Conservation (phyloP, 2,888 invertebrate genomes). For the Sthenelais limicola region DNA sequence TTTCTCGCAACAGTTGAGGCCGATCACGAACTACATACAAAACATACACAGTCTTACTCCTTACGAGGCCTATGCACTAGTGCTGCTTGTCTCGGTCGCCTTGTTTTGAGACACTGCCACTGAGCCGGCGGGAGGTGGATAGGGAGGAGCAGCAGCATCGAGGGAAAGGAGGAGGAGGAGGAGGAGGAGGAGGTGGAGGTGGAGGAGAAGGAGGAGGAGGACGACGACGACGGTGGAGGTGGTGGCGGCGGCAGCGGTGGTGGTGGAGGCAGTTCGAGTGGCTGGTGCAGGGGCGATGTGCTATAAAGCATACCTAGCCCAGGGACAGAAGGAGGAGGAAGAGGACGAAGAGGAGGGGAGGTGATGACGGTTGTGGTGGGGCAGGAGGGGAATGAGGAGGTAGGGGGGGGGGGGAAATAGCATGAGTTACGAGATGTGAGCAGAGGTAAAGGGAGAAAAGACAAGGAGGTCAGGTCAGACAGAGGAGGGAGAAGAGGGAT, state of each 20-base stretch:
- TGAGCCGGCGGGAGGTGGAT: conserved; percentile 22
- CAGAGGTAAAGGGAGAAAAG: conserved; percentile 8
- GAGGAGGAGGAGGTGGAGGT: conserved; percentile 5
- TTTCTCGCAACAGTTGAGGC: too few species aligned
- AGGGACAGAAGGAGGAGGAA: conserved; percentile 24
- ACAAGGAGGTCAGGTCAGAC: background rate
- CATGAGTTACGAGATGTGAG: conserved; percentile 9
- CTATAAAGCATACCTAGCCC: background rate
- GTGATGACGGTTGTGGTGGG: conserved; percentile 24
- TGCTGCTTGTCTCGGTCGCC: too few species aligned
- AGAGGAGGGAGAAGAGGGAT: background rate
- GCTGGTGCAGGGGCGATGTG: background rate
- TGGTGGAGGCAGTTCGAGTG: background rate
- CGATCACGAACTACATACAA: too few species aligned
- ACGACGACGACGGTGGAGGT: conserved; percentile 24
- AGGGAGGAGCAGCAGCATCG: conserved; percentile 28
- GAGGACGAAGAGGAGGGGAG: conserved; percentile 31
- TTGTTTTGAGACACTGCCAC: too few species aligned
- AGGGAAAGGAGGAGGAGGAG: conserved; percentile 41
- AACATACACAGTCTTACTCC: too few species aligned
- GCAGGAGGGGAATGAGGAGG: background rate
- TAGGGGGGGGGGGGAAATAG: conserved; percentile 19
- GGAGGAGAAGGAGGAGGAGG: conserved; percentile 22
- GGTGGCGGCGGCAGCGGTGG: background rate
- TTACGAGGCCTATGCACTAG: too few species aligned